Percentiles rank a stretch among this genome's conserved stretches.
Evolutionary conservation across 2,888 invertebrate species (phyloP).

Genomic region (Micoletzkya japonica): DNA sequence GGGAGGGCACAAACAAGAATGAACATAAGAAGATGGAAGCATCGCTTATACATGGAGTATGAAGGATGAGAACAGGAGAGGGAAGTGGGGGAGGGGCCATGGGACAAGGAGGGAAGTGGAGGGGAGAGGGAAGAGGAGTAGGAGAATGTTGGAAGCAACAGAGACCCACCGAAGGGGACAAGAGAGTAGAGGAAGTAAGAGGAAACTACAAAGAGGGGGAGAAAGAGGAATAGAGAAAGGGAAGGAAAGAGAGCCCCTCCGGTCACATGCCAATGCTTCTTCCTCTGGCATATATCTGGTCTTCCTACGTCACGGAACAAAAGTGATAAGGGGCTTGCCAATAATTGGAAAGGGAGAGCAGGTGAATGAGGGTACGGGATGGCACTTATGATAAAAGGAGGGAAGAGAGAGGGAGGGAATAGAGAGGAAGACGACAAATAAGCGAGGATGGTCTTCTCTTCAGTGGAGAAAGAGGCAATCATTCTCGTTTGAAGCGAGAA

Average conservation of each 20-base stretch:
- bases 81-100: neutral
- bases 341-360: neutral
- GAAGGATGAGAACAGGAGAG: neutral
- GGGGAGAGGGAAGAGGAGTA: neutral
- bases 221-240: neutral
- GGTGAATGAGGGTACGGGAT: neutral
- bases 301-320: too few species aligned
- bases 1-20: too few species aligned
- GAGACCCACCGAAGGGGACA: neutral
- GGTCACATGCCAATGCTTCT: neutral
- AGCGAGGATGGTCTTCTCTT: too few species aligned
- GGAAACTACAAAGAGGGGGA: neutral
- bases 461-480: too few species aligned
- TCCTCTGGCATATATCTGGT: too few species aligned
- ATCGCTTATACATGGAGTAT: too few species aligned
- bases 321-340: too few species aligned
- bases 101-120: neutral
- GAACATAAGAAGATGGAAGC: too few species aligned
- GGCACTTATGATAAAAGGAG: neutral
- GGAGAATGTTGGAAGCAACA: neutral
- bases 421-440: too few species aligned
- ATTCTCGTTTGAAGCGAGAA: too few species aligned
- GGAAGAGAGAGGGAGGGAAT: conserved; percentile 5
- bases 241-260: too few species aligned
- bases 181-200: neutral